Evolutionary conservation across 2,888 invertebrate species (phyloP).

Genomic region (Dorcus parallelipipedus): DNA sequence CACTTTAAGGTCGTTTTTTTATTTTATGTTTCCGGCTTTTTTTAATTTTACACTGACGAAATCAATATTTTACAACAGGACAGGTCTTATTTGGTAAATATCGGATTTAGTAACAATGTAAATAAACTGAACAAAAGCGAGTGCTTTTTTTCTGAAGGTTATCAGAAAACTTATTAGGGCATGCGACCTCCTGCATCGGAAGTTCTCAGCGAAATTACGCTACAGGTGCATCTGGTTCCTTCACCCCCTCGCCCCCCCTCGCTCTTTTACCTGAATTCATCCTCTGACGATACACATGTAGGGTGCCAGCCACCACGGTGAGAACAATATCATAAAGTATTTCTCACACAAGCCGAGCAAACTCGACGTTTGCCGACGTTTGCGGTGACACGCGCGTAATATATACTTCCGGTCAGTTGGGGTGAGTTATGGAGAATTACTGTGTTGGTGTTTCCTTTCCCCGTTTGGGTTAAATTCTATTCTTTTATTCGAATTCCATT

Average conservation of each 20-base stretch:
- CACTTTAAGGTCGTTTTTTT: constrained; percentile 10
- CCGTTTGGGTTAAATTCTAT: too few species aligned
- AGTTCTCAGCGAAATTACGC: constrained; percentile 14
- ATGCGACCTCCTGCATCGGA: constrained; percentile 9
- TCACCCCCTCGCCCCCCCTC: constrained; percentile 1
- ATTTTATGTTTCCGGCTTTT: constrained; percentile 3
- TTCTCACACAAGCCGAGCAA: constrained; percentile 11
- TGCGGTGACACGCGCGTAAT: constrained; percentile 6
- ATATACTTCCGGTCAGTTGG: constrained; percentile 8
- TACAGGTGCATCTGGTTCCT: constrained; percentile 14
- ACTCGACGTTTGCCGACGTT: constrained; percentile 2
- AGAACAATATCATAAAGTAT: constrained; percentile 15
- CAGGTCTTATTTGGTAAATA: too few species aligned
- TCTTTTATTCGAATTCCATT: too few species aligned
- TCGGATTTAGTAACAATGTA: background rate
- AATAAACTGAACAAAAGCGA: background rate
- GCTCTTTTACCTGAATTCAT: background rate
- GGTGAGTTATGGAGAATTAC: constrained; percentile 5
- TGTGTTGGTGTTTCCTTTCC: background rate
- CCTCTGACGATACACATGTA: background rate
- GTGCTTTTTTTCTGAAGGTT: background rate
- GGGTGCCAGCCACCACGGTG: constrained; percentile 7
- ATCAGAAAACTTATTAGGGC: background rate
- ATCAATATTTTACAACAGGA: background rate
- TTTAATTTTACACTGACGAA: background rate